Evolutionary conservation across 1,140 invertebrate genomes (phyloP).

Genomic region (Euura saliciscinereae): DNA sequence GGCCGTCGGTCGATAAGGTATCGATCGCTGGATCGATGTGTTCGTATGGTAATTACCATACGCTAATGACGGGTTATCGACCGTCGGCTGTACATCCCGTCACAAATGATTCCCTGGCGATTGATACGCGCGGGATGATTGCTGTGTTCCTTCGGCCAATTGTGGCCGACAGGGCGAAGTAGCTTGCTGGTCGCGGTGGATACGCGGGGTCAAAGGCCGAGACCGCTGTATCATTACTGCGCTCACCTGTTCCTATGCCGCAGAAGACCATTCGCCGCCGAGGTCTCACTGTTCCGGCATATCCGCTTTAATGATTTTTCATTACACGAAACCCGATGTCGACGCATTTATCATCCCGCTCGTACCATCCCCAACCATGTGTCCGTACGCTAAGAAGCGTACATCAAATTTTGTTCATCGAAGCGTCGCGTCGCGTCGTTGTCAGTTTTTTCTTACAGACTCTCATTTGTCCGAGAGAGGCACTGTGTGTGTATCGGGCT

Average conservation of each 20-base stretch:
- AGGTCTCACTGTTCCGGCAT: background rate
- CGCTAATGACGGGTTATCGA: too few species aligned
- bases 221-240: slow-evolving; percentile 55
- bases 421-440: too few species aligned
- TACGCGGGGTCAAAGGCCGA: slow-evolving; percentile 50
- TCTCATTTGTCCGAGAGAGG: too few species aligned
- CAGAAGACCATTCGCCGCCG: background rate
- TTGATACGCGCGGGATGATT: slow-evolving; percentile 57
- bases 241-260: slow-evolving; percentile 51
- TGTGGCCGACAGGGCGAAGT: slow-evolving; percentile 53
- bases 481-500: too few species aligned
- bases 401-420: background rate
- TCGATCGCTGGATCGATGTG: too few species aligned
- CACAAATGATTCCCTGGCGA: slow-evolving; percentile 51
- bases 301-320: slow-evolving; percentile 7
- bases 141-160: slow-evolving; percentile 44
- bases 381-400: background rate
- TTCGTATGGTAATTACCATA: too few species aligned
- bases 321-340: background rate
- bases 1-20: too few species aligned
- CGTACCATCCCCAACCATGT: slow-evolving; percentile 20
- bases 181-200: slow-evolving; percentile 30
- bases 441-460: too few species aligned
- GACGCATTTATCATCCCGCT: background rate
- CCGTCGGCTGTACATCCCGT: too few species aligned